Conservation (phyloP, 2,113 vertebrate species). For the Mionectes macconnelli region DNA sequence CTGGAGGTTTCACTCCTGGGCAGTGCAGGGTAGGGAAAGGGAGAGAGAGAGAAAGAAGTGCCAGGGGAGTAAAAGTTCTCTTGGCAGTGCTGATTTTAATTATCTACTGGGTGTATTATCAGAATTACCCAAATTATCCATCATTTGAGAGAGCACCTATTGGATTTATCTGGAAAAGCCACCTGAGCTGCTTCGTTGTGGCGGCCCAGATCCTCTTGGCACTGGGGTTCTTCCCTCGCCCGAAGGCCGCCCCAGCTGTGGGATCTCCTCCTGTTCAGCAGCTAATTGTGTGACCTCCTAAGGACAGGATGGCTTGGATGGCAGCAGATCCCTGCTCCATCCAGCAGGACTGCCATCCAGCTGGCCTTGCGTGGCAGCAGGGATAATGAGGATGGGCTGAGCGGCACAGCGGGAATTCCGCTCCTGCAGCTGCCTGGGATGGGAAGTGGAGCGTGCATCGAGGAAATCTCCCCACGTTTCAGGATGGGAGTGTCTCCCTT, state of each 20-base stretch:
- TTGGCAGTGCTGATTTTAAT: background rate
- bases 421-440: background rate
- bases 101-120: background rate
- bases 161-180: background rate
- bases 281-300: background rate
- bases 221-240: background rate
- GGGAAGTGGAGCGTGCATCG: background rate
- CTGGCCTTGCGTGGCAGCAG: background rate
- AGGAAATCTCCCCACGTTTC: fast-evolving
- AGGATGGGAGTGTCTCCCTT: background rate
- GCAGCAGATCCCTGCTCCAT: background rate
- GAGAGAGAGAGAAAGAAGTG: background rate
- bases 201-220: background rate
- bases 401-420: background rate
- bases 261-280: background rate
- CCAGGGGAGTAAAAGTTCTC: background rate
- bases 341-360: background rate
- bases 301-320: background rate
- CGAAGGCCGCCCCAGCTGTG: background rate
- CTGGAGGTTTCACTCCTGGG: background rate
- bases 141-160: fast-evolving
- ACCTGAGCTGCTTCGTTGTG: background rate
- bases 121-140: too few relatives aligned
- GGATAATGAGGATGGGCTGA: background rate
- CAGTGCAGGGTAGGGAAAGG: background rate